Evolutionary conservation across 1,140 invertebrate genomes (phyloP), one percentile per base, ranked within the genome.

Genomic region (Dendroctonus ponderosae): DNA sequence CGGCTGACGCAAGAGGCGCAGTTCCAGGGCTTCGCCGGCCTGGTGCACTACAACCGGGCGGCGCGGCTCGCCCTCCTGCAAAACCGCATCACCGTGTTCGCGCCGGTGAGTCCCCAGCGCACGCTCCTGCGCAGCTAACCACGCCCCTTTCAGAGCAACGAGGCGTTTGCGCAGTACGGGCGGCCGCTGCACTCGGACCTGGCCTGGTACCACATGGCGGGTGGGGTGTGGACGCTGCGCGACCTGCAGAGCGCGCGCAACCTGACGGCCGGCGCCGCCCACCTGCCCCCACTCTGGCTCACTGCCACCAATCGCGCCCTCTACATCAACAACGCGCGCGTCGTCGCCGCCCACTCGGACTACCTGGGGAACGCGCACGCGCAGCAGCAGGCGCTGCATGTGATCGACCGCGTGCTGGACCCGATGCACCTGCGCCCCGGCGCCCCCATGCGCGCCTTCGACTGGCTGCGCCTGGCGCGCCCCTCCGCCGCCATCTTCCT

Each of bases 211-310:
- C 89, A 91, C 41, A 70, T 73, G 50, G 61, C 62, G 5, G 66
- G 53, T n/a, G 62, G 66, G n/a, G 49, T 62, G 6, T 46, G 66
- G 6, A 59, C 61, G 5, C 14, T 81, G 2, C 79, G 90, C 87
- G 37, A 62, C 8, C 86, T 48, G 89, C 89, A 71, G 15, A 61
- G n/a, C 79, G 85, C 65, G 83, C 87, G 73, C 43, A 61, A 38
- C 49, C 7, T 74, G 48, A 78, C 80, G 60, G 89, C 89, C 7
- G 15, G 56, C 6, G 56, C 52, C n/a, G 40, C 48, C 38, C 89
- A 89, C 11, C 90, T 90, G 79, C 89, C 90, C 0, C 88, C 89
- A 2, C 77, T 92, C 51, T 92, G 89, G 86, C 83, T 92, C 41
- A 90, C 87, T 40, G 80, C 84, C 60, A 82, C 81, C 58, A 79